Evolutionary conservation across 2,888 invertebrate species (phyloP), one percentile per base, ranked within the genome.

Genomic region (Prosapia bicincta): DNA sequence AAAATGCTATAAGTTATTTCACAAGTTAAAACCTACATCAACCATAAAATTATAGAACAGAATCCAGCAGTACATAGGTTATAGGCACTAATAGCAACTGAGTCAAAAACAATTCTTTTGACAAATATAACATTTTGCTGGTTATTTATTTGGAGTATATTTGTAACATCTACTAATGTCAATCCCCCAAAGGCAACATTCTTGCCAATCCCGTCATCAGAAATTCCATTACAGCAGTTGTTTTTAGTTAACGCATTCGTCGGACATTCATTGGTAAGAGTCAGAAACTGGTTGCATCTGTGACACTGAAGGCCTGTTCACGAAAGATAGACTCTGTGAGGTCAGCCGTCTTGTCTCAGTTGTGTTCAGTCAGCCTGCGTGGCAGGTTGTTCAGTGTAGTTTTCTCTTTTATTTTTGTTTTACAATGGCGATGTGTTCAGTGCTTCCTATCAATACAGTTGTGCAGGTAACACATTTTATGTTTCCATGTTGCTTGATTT

Each of bases 401-500:
- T 6, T 38, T 20, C 65, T 28, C 30, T 30, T 13, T 24, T 28
- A 23, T 15, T 38, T 67, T 30, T 32, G 15, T 20, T 23, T 30
- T 20, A 23, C 54, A 26, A 74, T 74, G 74, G 74, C 74, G 23
- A 74, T 69, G 69, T 74, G 74, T 69, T 69, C 74, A n/a, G 74
- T 74, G 68, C 69, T 74, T 24, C 74, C 74, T 2, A 7, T 74
- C 6, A 26, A 43, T 3, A 43, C 68, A 25, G 38, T 38, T 2
- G 38, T 38, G 38, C 38, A 38, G 38, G 38, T 38, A 38, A 38
- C 9, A 9, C n/a, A n/a, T n/a, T n/a, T n/a, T n/a, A n/a, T n/a
- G n/a, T 28, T 28, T n/a, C n/a, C 9, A 9, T 28, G 28, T 28
- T 6, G 28, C 9, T 28, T 28, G 28, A 28, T 28, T 28, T 28